These are phyloP conservation scores for Salvelinus sp. DNA, from an alignment of 2,113 vertebrate species.

Conservation along the genomic window DNA sequence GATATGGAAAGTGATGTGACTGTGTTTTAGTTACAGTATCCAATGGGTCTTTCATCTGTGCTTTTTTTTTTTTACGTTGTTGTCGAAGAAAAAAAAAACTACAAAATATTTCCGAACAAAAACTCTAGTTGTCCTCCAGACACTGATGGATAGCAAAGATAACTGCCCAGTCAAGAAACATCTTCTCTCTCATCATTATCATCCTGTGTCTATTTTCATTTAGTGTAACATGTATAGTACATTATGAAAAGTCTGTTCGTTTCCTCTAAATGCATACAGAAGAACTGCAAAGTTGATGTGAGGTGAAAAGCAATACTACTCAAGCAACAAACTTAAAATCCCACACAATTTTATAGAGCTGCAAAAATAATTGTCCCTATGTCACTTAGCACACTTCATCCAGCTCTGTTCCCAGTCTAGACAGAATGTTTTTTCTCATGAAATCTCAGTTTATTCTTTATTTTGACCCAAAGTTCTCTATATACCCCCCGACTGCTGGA, in stretches of 20 bases:
- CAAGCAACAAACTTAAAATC: background rate
- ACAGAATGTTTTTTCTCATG: slow-evolving; percentile 55
- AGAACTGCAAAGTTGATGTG: background rate
- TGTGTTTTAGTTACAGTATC: too few species aligned
- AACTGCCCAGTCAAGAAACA: background rate
- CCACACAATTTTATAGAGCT: background rate
- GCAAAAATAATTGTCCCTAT: slow-evolving; percentile 12
- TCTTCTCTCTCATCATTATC: too few species aligned
- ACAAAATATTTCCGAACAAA: slow-evolving; percentile 33
- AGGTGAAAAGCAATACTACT: background rate
- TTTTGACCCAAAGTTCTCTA: slow-evolving; percentile 43
- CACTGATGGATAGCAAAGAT: slow-evolving; percentile 60
- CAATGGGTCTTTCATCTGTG: too few species aligned
- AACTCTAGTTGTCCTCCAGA: slow-evolving; percentile 62
- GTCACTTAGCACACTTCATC: slow-evolving; percentile 23
- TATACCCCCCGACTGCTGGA: slow-evolving; percentile 22
- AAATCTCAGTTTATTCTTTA: slow-evolving; percentile 29
- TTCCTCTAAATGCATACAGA: slow-evolving; percentile 1
- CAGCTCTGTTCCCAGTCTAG: slow-evolving; percentile 14
- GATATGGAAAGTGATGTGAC: too few species aligned
- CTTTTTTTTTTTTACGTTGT: too few species aligned
- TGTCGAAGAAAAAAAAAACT: too few species aligned
- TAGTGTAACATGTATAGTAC: background rate
- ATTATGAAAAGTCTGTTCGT: background rate
- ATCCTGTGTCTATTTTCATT: too few species aligned